Evolutionary conservation across 1,140 invertebrate species (phyloP).

Genomic region (Wiebesia pumilae): DNA sequence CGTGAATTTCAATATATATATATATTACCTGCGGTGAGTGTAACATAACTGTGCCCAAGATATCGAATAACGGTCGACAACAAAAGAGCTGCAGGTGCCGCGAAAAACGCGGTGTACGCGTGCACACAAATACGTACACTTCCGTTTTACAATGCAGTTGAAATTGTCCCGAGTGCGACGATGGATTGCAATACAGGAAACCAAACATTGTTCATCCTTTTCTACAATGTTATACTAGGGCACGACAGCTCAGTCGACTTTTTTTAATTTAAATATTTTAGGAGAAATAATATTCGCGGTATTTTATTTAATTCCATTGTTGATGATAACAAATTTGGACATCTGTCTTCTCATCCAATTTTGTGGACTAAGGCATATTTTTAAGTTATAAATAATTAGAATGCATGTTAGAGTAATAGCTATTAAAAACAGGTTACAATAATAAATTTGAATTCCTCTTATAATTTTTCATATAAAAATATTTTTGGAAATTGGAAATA

Average conservation of each 20-base stretch:
- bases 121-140: neutral
- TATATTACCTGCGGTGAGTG: neutral
- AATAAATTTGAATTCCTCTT: no score
- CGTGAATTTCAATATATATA: neutral
- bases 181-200: neutral
- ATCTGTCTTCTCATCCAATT: no score
- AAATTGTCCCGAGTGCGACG: neutral
- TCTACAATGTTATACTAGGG: neutral
- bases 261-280: no score
- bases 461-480: no score
- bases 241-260: no score
- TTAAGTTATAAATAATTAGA: no score
- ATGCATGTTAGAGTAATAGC: no score
- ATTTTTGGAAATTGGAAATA: no score
- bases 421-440: no score
- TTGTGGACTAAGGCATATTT: no score
- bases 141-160: constrained; percentile 6
- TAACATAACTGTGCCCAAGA: constrained; percentile 2
- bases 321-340: no score
- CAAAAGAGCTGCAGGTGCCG: constrained; percentile 1
- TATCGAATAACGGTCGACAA: constrained; percentile 14
- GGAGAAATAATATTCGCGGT: neutral
- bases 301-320: neutral
- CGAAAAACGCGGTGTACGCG: neutral
- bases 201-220: neutral